Base-by-base conservation (phyloP, 37 sponge, comb jelly and placozoan genomes). In the Halichondria panicea region DNA sequence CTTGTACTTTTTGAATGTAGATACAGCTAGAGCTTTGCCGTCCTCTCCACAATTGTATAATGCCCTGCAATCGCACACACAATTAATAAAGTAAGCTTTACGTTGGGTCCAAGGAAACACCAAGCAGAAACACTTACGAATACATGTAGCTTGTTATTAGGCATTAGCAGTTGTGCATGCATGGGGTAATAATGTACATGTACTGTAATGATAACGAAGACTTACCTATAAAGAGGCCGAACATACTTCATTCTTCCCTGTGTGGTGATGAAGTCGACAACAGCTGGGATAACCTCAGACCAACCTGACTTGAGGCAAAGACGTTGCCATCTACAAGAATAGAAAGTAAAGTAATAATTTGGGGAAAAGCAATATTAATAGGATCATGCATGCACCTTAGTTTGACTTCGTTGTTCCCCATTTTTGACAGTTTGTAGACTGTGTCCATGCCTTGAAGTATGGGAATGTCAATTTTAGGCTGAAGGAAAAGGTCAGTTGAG, bases 171-270 rank as follows among this genome's bases (percentile, higher is more conserved):
- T n/a, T n/a, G n/a, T n/a, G n/a, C n/a, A n/a, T n/a, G n/a, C n/a
- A n/a, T n/a, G n/a, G n/a, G n/a, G 63, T 72, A 75, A 27, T 24
- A 9, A 53, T 54, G 28, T 15, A 54, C 2, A 31, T 27, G n/a
- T 22, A 70, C 22, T 15, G 9, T 11, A 5, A 36, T 38, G 5
- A 55, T 6, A 41, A 31, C n/a, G 27, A 3, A 48, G 43, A 67
- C 68, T 18, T 33, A 83, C 85, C 78, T 78, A 71, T 92, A 92
- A 0, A 87, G 81, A 46, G 88, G 85, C 48, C 91, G 62, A 0
- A 96, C 83, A 55, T 70, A 96, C 75, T 96, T 96, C 93, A 92
- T 92, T 38, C 97, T 75, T 21, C 97, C 97, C 66, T 92, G 93
- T 42, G 74, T 64, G 4, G 80, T 79, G n/a, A 92, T 38, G 43